phyloP scores from a whole-genome alignment of 2,888 invertebrate species.

The Chymomyza caudatula region DNA sequence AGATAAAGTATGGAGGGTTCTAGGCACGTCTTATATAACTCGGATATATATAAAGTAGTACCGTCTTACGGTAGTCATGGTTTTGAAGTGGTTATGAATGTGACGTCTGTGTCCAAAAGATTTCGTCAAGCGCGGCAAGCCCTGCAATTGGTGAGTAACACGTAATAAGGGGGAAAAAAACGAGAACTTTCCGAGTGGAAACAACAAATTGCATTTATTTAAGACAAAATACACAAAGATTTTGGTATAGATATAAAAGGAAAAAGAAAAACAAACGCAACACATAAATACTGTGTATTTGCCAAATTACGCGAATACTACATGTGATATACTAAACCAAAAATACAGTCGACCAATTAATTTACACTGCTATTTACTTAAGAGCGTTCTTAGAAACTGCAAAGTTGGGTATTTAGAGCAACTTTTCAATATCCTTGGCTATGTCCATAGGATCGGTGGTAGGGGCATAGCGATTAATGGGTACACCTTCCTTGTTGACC shows the following conservation, averaged over 20 bases:
- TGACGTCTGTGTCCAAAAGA: conserved; percentile 25
- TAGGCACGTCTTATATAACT: not conserved
- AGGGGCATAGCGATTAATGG: conserved; percentile 77
- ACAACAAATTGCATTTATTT: conserved; percentile 41
- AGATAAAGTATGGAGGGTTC: no score
- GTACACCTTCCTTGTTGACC: conserved; percentile 76
- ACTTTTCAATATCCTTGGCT: conserved; percentile 76
- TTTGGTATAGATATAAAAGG: conserved; percentile 10
- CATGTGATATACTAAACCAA: conserved; percentile 21
- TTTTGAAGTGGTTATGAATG: conserved; percentile 24
- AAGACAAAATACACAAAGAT: not conserved
- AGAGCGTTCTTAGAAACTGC: not conserved
- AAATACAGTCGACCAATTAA: conserved; percentile 17
- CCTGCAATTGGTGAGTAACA: conserved; percentile 42
- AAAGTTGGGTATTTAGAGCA: conserved; percentile 55
- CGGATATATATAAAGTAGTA: not conserved
- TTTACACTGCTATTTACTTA: not conserved
- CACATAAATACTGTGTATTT: conserved; percentile 30
- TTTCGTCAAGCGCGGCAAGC: conserved; percentile 24
- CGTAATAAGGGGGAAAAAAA: not conserved
- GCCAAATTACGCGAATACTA: conserved; percentile 21
- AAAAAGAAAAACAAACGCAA: conserved; percentile 16
- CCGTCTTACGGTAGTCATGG: not conserved
- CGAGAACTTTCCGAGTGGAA: not conserved
- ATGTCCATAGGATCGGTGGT: conserved; percentile 78